These are phyloP conservation scores for Sebastes umbrosus DNA, from an alignment of 2,797 vertebrate genomes.

Conservation along the genomic window DNA sequence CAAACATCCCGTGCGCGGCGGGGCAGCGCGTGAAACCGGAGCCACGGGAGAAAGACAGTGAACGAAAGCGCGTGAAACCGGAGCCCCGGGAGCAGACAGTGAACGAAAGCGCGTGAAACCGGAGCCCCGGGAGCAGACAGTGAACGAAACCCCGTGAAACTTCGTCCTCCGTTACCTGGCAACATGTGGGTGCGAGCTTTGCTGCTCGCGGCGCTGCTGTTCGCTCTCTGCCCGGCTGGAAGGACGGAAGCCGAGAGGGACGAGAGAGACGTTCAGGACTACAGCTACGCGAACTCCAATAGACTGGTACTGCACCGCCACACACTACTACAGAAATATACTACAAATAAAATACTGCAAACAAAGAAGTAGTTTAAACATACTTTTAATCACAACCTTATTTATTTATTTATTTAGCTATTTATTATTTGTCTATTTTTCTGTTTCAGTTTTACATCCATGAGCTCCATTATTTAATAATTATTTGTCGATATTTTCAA, in stretches of 20 bases:
- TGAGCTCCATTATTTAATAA: neutral
- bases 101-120: neutral
- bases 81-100: neutral
- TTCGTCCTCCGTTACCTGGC: neutral
- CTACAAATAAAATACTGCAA: no score
- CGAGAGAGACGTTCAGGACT: constrained; percentile 75
- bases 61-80: neutral
- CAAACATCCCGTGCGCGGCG: constrained; percentile 33
- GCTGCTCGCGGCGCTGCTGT: constrained; percentile 73
- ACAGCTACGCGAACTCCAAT: constrained; percentile 60
- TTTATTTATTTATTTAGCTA: no score
- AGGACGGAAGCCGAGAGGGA: constrained; percentile 75
- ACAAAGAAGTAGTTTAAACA: no score
- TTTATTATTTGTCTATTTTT: neutral
- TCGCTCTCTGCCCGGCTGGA: constrained; percentile 58
- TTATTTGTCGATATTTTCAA: no score
- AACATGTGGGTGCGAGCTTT: constrained; percentile 69
- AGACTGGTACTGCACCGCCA: constrained; percentile 51
- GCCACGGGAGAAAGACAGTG: neutral
- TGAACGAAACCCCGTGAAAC: neutral
- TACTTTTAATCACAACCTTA: no score
- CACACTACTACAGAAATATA: no score
- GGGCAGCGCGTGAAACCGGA: neutral
- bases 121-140: neutral
- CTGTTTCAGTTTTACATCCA: neutral